Base-by-base conservation (phyloP, 2,113 vertebrate genomes). In the Thalassoma bifasciatum region DNA sequence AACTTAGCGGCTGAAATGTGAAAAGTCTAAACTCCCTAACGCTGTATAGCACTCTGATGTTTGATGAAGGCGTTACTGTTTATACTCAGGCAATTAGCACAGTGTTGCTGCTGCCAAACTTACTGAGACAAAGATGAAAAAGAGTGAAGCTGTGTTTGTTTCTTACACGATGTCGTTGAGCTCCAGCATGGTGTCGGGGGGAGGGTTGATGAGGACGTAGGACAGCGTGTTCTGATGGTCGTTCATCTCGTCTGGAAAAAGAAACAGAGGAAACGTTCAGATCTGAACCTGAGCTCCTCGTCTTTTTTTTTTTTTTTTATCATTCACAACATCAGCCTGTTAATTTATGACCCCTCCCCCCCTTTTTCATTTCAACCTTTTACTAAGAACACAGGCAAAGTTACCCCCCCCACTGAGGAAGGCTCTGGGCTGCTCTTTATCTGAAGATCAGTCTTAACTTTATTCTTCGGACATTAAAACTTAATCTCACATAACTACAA, bases 151-250 rank as follows among this genome's bases (percentile, higher is more conserved):
- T n/a, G n/a, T n/a, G n/a, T n/a, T 1, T 8, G 34, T 21, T 68
- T 93, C 97, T 81, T 83, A 99, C 97, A 99, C 96, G 0, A 99
- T 95, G 86, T 99, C 97, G 0, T 96, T 97, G 89, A 98, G 95
- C 89, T 99, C 96, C 91, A 99, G 94, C 68, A 96, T 89, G 0
- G 96, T 99, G 94, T 99, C 97, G 0, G 97, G 97, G 0, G 97
- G 96, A 0, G 98, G 97, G 47, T 99, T 99, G 92, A 99, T 97
- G 81, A 99, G 96, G 66, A 99, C 96, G 0, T 99, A 99, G 60
- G 97, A 99, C 64, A 98, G 83, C 0, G 96, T 99, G 93, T 98
- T 98, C 94, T 98, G 97, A 72, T 98, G 95, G 88, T 99, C 98
- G 0, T 97, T 98, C 96, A 98, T 97, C 94, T 99, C 98, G 0